phyloP scores from a whole-genome alignment of 2,888 invertebrate species.

The Lumbricus terrestris region DNA sequence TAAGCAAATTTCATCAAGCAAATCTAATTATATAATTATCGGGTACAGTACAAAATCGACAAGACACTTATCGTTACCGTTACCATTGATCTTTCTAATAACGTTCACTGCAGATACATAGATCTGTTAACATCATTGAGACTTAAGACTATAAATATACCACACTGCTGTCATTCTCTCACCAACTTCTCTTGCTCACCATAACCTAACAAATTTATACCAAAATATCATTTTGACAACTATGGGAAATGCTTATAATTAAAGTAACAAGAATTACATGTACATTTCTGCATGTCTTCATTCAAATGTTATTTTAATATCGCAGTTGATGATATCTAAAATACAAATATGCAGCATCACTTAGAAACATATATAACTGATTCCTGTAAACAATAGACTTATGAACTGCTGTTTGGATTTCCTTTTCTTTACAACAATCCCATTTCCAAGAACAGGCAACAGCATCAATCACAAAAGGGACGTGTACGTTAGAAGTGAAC shows the following conservation, averaged over 20 bases:
- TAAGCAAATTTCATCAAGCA: not conserved
- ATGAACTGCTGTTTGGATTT: not conserved
- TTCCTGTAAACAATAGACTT: not conserved
- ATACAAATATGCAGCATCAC: not conserved
- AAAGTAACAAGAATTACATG: not conserved
- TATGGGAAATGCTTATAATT: not conserved
- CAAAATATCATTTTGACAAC: not conserved
- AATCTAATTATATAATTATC: too few species aligned
- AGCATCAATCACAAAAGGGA: not conserved
- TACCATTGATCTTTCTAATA: not conserved
- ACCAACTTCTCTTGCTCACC: not conserved
- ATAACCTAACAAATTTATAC: not conserved
- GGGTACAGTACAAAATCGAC: not conserved
- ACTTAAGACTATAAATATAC: not conserved
- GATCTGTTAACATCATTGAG: too few species aligned
- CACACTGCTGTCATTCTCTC: not conserved
- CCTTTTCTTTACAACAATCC: not conserved
- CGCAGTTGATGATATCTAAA: not conserved
- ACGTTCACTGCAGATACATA: not conserved
- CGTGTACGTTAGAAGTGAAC: too few species aligned
- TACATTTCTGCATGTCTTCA: not conserved
- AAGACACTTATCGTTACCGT: not conserved
- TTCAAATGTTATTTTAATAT: too few species aligned
- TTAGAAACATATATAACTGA: not conserved
- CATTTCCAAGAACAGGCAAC: not conserved